Base-by-base conservation (phyloP, 1,140 invertebrate genomes). In the Drosophila varians region DNA sequence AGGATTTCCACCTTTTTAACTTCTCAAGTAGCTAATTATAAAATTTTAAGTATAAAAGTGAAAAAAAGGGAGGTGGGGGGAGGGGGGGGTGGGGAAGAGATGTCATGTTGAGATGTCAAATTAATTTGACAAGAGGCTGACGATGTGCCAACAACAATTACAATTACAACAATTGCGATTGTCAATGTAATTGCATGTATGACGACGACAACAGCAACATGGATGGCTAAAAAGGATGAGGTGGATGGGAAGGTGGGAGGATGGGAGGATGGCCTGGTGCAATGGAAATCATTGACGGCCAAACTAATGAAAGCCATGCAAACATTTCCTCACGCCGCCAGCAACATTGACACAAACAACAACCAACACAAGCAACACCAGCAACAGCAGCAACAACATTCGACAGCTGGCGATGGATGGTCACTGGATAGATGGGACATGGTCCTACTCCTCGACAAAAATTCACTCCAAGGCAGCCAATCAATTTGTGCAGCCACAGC, bases 281-380 rank as follows among this genome's bases (percentile, higher is more conserved):
- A 72, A 75, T 72, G 68, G 56, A 74, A 74, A 75, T 74, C 75
- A 60, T 49, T 61, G 69, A 75, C 68, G 76, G 65, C 62, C 74
- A 84, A 86, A 69, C 76, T 83, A 88, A 88, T 88, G 84, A 88
- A 89, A 88, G 84, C 78, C 84, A 88, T 79, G 60, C 72, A 84
- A 77, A 79, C 84, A 88, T 89, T 88, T 88, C 84, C 84, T 89
- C 76, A 88, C 84, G 84, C 84, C 84, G 74, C 79, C 72, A 89
- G 83, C 82, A 76, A 77, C 51, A 76, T 64, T 58, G 58, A 60
- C 73, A 65, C n/a, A n/a, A n/a, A 40, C 71, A n/a, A 61, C 40
- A 60, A 56, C 11, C 60, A 19, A 23, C 61, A 72, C 21, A 14
- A 38, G 12, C 36, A 14, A 31, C 47, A 61, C 26, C 42, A 62